Evolutionary conservation across 2,797 vertebrate genomes (phyloP).

Genomic region (Halcyon badia): DNA sequence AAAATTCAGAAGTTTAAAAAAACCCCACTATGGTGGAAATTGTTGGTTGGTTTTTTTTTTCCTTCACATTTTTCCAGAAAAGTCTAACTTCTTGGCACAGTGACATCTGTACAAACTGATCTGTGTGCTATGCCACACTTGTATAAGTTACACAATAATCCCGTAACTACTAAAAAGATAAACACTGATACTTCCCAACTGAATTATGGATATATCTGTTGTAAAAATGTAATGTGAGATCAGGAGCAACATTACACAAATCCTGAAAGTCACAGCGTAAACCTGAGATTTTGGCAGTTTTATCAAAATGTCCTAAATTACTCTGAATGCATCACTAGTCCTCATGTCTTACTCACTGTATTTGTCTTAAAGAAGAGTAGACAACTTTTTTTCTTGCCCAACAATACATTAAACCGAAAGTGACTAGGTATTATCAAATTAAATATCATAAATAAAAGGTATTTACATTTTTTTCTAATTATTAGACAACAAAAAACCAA

Average conservation of each 20-base stretch:
- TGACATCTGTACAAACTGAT: constrained; percentile 15
- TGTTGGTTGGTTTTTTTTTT: background rate
- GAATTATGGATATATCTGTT: background rate
- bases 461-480: constrained; percentile 78
- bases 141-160: background rate
- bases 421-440: constrained; percentile 80
- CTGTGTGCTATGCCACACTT: background rate
- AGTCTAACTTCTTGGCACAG: background rate
- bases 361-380: constrained; percentile 71
- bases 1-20: background rate
- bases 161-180: background rate
- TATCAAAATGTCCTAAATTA: constrained; percentile 76
- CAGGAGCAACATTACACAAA: constrained; percentile 59
- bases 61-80: background rate
- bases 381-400: constrained; percentile 39
- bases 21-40: background rate
- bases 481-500: constrained; percentile 77
- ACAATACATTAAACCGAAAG: constrained; percentile 74
- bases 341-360: constrained; percentile 54
- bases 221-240: constrained; percentile 53
- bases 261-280: constrained; percentile 71
- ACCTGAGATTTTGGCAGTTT: constrained; percentile 80
- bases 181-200: background rate
- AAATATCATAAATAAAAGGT: constrained; percentile 86
- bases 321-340: constrained; percentile 58